Conservation (phyloP, 2,888 invertebrate genomes). For the Uropetala carovei region DNA sequence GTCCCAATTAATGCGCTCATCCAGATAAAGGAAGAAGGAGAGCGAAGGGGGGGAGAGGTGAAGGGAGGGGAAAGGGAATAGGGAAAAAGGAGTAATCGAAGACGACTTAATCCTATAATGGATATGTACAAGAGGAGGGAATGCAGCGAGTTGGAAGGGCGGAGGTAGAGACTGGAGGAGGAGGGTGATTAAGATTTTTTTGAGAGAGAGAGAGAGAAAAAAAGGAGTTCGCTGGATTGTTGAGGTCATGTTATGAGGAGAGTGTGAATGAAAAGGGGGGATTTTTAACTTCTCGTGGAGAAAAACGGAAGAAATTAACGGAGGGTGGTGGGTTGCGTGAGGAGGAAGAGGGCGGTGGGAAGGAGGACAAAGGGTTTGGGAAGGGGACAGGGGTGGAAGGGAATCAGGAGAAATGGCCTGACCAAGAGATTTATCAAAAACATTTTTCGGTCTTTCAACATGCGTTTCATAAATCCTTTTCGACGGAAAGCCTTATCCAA, state of each 20-base stretch:
- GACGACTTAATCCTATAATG: neutral
- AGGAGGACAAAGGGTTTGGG: neutral
- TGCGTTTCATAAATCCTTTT: no score
- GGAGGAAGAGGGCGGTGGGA: neutral
- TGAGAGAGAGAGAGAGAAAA: neutral
- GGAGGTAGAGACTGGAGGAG: neutral
- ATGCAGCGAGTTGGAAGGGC: no score
- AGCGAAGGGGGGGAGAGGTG: no score
- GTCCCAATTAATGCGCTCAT: neutral
- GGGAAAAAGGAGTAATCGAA: neutral
- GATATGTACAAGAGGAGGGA: neutral
- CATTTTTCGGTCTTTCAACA: no score
- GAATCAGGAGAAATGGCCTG: neutral
- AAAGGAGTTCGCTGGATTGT: neutral
- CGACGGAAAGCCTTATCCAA: no score
- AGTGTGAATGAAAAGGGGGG: neutral
- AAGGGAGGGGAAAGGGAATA: no score
- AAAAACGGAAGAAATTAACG: neutral
- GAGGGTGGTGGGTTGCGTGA: neutral
- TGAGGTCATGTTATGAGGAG: neutral
- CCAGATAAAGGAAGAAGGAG: neutral
- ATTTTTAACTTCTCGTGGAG: neutral
- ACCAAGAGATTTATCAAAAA: neutral
- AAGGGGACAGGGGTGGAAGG: neutral
- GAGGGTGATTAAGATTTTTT: neutral